Evolutionary conservation across 2,113 vertebrate genomes (phyloP).

Genomic region (Puntigrus tetrazona): DNA sequence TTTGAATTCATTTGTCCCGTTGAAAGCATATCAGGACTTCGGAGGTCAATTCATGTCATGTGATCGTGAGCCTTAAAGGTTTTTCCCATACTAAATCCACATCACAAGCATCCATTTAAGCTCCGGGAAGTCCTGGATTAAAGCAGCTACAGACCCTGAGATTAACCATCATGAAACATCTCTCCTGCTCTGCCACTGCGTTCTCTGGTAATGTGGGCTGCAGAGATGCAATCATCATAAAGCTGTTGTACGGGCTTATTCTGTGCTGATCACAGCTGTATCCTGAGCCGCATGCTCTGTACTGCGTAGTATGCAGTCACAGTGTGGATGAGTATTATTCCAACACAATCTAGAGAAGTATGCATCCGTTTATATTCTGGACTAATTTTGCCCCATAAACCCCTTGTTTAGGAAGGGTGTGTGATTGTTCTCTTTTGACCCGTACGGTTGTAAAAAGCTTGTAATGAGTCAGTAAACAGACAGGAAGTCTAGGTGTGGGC

Average conservation of each 20-base stretch:
- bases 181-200: neutral
- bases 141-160: conserved; percentile 1
- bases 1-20: neutral
- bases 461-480: neutral
- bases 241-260: neutral
- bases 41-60: neutral
- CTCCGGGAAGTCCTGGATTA: conserved; percentile 28
- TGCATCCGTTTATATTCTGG: neutral
- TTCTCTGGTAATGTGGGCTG: neutral
- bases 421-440: neutral
- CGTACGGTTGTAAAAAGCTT: neutral
- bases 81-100: conserved; percentile 1
- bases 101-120: conserved; percentile 10
- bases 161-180: neutral
- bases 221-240: neutral
- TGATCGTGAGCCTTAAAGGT: neutral
- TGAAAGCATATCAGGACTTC: neutral
- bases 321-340: neutral
- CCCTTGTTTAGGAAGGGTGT: neutral
- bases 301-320: neutral
- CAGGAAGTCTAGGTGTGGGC: neutral
- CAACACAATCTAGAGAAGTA: neutral
- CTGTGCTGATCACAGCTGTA: neutral
- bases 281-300: neutral
- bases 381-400: neutral